These are phyloP conservation scores for Pollenia angustigena DNA, from an alignment of 2,888 invertebrate species.

Conservation along the genomic window DNA sequence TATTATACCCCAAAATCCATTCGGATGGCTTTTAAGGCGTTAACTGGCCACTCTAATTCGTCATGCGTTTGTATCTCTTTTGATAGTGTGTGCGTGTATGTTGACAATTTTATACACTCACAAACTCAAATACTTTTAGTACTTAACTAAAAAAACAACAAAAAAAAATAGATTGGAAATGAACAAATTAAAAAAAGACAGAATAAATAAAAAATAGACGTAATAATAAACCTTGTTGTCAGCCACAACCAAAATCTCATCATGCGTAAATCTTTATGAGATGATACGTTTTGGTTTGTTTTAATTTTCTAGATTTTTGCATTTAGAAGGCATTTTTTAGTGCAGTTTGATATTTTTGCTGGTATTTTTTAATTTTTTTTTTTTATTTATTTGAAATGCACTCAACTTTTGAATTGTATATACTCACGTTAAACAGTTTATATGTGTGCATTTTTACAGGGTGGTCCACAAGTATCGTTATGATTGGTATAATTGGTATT, in stretches of 20 bases:
- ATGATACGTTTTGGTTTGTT: slow-evolving; percentile 80
- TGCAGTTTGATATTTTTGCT: slow-evolving; percentile 70
- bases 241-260: slow-evolving; percentile 82
- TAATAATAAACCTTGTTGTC: slow-evolving; percentile 73
- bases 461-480: no score
- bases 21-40: no score
- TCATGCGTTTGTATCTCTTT: not conserved
- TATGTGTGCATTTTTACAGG: no score
- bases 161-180: slow-evolving; percentile 31
- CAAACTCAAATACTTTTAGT: not conserved
- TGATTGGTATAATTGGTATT: no score
- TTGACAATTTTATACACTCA: slow-evolving; percentile 30
- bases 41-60: slow-evolving; percentile 43
- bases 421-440: slow-evolving; percentile 25
- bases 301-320: slow-evolving; percentile 82
- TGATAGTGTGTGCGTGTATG: slow-evolving; percentile 4
- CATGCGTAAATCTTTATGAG: slow-evolving; percentile 80
- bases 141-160: slow-evolving; percentile 3
- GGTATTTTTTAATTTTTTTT: not conserved
- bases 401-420: slow-evolving; percentile 84
- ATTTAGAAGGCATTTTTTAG: slow-evolving; percentile 70
- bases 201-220: slow-evolving; percentile 63
- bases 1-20: no score
- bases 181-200: slow-evolving; percentile 11
- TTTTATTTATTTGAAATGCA: slow-evolving; percentile 84